Evolutionary conservation across 2,797 vertebrate genomes (phyloP), one percentile per base, ranked within the genome.

Genomic region (Fistularia commersonii): DNA sequence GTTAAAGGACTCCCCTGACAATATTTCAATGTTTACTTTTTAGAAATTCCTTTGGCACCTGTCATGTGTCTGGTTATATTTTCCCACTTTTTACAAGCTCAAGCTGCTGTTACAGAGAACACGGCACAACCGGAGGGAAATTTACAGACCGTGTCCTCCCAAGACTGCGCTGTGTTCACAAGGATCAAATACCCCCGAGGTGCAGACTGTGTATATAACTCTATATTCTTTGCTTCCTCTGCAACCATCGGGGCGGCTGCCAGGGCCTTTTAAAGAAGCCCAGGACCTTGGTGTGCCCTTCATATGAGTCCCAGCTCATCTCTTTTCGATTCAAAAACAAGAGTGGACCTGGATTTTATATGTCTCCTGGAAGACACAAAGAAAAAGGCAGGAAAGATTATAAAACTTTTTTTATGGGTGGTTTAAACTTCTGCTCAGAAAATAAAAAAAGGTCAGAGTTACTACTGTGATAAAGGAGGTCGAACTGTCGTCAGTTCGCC

Each of bases 131-230:
- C 31, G 72, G 74, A 63, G 66, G 75, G 67, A 72, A 59, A 68
- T 88, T 84, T 80, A 89, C 79, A 58, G 80, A 86, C 83, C 79
- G 74, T 83, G 77, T 86, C 77, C 77, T 83, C 80, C 75, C 56
- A 37, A 23, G 79, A 76, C 77, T 51, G 57, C 35, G 72, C 74
- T 66, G 51, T 41, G 78, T 77, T 84, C 77, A 72, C 70, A 48
- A 67, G 81, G 82, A 87, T 88, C 81, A 88, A 84, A 81, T 80
- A 60, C 79, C 83, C 84, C 80, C 70, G 75, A 77, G 79, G 84
- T 78, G 75, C 69, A 52, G 37, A 31, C 45, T 40, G 55, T 64
- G 43, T 45, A 45, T 61, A 45, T 68, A 80, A 73, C 70, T 80
- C 64, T 76, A 72, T 84, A 73, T 73, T 64, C 62, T 61, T 42